Conservation (phyloP, 1,140 invertebrate species). For the Drosophila aff. region DNA sequence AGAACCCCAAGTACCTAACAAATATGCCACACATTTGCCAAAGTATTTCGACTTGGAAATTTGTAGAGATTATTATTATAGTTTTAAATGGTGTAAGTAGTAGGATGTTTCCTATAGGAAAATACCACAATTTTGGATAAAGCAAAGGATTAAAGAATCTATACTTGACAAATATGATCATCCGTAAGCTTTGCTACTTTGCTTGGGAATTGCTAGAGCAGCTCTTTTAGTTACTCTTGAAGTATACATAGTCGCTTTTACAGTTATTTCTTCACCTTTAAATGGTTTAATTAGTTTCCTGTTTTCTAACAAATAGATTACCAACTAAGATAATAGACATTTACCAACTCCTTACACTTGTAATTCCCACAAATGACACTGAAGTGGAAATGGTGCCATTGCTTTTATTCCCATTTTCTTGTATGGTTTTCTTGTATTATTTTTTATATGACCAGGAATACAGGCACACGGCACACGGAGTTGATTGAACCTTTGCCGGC, state of each 20-base stretch:
- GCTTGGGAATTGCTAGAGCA: not conserved
- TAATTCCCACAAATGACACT: not conserved
- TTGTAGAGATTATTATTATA: too few relatives aligned
- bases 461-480: not conserved
- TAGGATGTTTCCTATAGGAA: too few relatives aligned
- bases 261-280: not conserved
- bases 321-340: not conserved
- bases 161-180: not conserved
- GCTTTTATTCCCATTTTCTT: constrained; percentile 1
- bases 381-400: not conserved
- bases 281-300: not conserved
- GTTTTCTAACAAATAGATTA: not conserved
- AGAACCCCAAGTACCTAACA: too few relatives aligned
- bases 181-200: not conserved
- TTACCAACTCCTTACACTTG: not conserved
- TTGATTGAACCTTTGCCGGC: constrained; percentile 47
- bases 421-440: not conserved
- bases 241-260: not conserved
- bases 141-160: not conserved
- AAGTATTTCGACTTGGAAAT: too few relatives aligned
- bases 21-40: too few relatives aligned
- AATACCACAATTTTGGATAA: not conserved
- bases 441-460: not conserved
- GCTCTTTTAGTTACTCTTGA: not conserved
- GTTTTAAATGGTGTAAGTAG: too few relatives aligned